Conservation (phyloP, 2,113 vertebrate genomes). For the Plestiodon gilberti region DNA sequence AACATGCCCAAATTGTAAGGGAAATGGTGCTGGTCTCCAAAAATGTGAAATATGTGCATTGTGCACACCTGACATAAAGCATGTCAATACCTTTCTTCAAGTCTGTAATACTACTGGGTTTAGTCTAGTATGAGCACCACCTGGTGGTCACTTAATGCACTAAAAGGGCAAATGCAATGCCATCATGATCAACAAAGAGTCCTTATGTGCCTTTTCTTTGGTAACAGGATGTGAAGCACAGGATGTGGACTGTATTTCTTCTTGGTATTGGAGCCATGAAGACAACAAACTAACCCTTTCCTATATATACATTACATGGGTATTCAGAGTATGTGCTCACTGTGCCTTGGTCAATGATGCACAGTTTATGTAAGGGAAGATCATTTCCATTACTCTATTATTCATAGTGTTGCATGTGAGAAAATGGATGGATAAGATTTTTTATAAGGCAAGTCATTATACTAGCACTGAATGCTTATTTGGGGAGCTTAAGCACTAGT, state of each 20-base stretch:
- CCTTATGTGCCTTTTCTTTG: conserved; percentile 21
- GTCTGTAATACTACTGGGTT: rapidly evolving
- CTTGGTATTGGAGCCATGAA: conserved; percentile 16
- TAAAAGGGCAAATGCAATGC: neutral
- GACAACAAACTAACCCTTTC: neutral
- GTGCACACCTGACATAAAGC: neutral
- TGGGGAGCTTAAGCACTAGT: neutral
- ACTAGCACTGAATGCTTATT: neutral
- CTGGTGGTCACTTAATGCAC: neutral
- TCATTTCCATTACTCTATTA: no score
- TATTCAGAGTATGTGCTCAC: neutral
- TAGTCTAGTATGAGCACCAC: neutral
- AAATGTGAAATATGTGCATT: neutral
- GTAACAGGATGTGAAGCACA: conserved; percentile 73
- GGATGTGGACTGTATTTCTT: conserved; percentile 56
- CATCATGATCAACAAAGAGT: neutral
- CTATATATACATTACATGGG: neutral
- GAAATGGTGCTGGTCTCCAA: neutral
- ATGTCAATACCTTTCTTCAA: neutral
- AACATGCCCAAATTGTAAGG: neutral
- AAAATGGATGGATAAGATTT: neutral
- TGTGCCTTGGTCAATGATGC: neutral
- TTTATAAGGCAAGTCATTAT: neutral
- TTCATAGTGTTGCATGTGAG: neutral
- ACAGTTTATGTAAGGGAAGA: neutral